Percentiles rank a stretch among this genome's conserved stretches.
These are phyloP conservation scores for Dolichomitus sp. DNA, from an alignment of 2,888 invertebrate species.

Conservation along the genomic window DNA sequence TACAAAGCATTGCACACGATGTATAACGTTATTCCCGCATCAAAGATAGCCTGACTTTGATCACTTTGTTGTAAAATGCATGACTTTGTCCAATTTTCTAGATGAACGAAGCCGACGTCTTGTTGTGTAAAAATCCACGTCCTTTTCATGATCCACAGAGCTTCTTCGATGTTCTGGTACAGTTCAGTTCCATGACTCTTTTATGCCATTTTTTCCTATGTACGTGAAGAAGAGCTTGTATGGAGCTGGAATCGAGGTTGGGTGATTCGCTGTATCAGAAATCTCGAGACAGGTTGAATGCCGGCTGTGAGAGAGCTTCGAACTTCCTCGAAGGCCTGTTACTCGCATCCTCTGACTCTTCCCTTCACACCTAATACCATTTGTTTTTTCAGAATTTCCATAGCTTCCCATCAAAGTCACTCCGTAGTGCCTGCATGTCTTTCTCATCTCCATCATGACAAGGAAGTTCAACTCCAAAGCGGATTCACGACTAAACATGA, in stretches of 20 bases:
- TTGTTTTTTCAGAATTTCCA: too few species aligned
- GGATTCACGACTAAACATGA: too few species aligned
- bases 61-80: background rate
- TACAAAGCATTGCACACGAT: background rate
- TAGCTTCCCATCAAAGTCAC: too few species aligned
- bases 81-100: slow-evolving; percentile 25
- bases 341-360: background rate
- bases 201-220: slow-evolving; percentile 4
- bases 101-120: background rate
- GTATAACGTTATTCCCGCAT: background rate
- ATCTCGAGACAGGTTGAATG: background rate
- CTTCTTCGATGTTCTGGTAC: background rate
- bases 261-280: background rate
- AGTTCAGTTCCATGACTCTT: background rate
- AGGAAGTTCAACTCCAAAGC: too few species aligned
- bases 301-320: too few species aligned
- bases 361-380: too few species aligned
- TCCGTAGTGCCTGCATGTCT: too few species aligned
- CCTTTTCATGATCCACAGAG: too few species aligned
- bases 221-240: background rate
- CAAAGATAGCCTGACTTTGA: background rate
- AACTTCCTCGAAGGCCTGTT: background rate
- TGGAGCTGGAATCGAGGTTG: background rate
- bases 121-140: background rate
- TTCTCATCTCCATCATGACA: too few species aligned